Base-by-base conservation (phyloP, 2,888 invertebrate genomes). In the Uloborus plumipes region DNA sequence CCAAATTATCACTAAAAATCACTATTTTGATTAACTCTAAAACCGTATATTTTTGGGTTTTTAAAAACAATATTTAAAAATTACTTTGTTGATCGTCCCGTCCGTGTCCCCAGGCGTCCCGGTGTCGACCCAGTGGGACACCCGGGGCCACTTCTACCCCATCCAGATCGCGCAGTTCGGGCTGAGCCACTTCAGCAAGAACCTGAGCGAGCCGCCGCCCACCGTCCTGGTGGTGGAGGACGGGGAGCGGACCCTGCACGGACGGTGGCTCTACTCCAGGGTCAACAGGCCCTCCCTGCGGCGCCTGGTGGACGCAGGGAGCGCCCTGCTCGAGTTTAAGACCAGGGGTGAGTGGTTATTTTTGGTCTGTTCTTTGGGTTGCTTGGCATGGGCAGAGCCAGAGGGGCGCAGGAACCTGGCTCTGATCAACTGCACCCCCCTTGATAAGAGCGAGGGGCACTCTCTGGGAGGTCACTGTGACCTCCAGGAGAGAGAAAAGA, bases 111-210 rank as follows among this genome's bases (percentile, higher is more conserved):
- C 86, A 90, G 91, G 90, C 65, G 97, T 98, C 18, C 98, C 98
- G 0, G 93, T 98, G 73, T 96, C 96, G n/a, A 96, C 94, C 0
- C 98, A 98, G 88, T 99, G 99, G 99, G 95, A 97, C 87, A 94
- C 94, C 51, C 93, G 93, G 85, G 99, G 99, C 0, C 98, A 99
- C 89, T 97, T 94, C 89, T 99, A 99, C 90, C 98, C 99, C 0
- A 99, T 98, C 0, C 99, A 99, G 90, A 98, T 99, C 86, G 98
- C 99, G 9, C 99, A 99, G 89, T 99, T 96, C 89, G 99, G 97
- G 0, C 90, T 99, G 77, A 96, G 98, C 14, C 99, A 99, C 90
- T 99, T 97, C 89, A 97, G 97, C 89, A 98, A 98, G 89, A 95
- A 96, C 89, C 90, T 98, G 16, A 94, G 94, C 0, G 96, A 96